A percentile compares a stretch with the other conserved stretches of the same genome.
Conservation (phyloP, 1,140 invertebrate species). For the Lanistes nyassanus region DNA sequence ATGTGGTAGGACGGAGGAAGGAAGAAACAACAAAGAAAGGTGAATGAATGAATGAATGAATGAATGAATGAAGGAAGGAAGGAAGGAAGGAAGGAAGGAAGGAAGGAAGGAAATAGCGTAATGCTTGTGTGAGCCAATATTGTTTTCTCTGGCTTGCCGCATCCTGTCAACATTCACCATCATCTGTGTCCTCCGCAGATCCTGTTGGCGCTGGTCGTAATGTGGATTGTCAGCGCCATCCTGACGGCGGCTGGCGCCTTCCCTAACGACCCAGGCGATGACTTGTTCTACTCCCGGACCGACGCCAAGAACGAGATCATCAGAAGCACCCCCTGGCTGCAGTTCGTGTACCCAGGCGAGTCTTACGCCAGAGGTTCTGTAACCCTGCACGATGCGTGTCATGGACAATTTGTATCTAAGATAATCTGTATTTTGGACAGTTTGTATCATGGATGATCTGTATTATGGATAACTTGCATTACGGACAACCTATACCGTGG, state of each 20-base stretch:
- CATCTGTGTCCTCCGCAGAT: slow-evolving; percentile 70
- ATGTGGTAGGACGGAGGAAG: too few relatives aligned
- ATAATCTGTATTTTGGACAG: too few relatives aligned
- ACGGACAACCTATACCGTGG: too few relatives aligned
- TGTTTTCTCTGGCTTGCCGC: neutral
- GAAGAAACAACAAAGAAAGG: too few relatives aligned
- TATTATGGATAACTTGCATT: too few relatives aligned
- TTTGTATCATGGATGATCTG: too few relatives aligned
- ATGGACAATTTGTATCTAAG: too few relatives aligned
- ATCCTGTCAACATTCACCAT: neutral
- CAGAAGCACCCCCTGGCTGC: slow-evolving; percentile 81
- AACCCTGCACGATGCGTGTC: neutral
- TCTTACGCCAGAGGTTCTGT: neutral
- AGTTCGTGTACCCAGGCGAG: slow-evolving; percentile 83
- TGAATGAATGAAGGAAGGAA: too few relatives aligned
- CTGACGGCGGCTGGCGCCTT: slow-evolving; percentile 77
- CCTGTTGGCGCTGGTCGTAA: slow-evolving; percentile 80
- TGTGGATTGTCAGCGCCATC: slow-evolving; percentile 82
- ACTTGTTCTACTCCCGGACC: slow-evolving; percentile 77
- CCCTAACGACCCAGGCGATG: slow-evolving; percentile 57
- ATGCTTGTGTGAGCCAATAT: neutral
- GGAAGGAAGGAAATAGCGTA: neutral
- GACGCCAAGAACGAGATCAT: slow-evolving; percentile 82
- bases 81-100: neutral
- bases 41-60: too few relatives aligned